Conservation (phyloP, 2,113 vertebrate species). For the Buteo buteo region DNA sequence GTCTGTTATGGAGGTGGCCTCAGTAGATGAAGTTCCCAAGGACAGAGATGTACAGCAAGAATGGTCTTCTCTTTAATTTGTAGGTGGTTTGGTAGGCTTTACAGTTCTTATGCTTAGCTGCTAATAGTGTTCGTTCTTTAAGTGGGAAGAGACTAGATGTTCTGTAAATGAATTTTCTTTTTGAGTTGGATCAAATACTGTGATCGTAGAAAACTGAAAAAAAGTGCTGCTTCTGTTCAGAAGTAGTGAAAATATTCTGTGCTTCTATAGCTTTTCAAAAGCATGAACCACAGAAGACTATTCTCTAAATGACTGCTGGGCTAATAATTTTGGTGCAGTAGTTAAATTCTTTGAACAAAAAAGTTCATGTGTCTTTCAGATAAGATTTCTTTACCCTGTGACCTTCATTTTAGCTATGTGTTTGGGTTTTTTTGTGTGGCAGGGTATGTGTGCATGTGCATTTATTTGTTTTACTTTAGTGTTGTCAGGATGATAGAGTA, state of each 20-base stretch:
- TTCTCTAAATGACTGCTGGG: neutral
- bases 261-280: neutral
- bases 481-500: neutral
- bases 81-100: neutral
- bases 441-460: accelerated
- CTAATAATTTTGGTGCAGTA: neutral
- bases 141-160: neutral
- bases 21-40: neutral
- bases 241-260: neutral
- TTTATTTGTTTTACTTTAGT: neutral
- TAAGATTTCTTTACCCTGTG: neutral
- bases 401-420: neutral
- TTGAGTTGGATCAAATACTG: neutral
- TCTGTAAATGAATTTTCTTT: neutral
- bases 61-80: neutral
- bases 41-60: neutral
- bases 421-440: neutral
- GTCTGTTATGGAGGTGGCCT: neutral
- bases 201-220: neutral
- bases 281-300: neutral
- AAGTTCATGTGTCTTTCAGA: neutral
- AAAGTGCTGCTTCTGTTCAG: neutral
- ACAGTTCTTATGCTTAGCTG: neutral
- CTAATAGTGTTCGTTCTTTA: neutral
- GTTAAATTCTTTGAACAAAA: neutral